A percentile compares a stretch with the other conserved stretches of the same genome.
phyloP scores from a whole-genome alignment of 2,113 vertebrate species.

The Montifringilla adamsi region DNA sequence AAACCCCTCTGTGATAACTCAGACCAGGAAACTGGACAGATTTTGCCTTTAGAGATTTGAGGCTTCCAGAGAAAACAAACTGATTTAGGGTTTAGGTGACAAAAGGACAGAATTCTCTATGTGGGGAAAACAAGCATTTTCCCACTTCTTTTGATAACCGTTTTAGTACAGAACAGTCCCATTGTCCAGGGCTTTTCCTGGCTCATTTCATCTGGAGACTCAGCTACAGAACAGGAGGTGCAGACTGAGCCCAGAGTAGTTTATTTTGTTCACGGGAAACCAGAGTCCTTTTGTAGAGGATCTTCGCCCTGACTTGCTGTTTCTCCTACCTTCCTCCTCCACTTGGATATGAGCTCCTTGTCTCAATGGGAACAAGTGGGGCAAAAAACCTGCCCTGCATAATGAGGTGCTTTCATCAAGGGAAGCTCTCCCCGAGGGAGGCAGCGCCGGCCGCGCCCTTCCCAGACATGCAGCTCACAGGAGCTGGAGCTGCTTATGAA shows the following conservation, averaged over 20 bases:
- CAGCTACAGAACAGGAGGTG: not conserved
- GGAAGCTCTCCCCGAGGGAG: constrained; percentile 20
- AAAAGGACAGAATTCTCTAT: not conserved
- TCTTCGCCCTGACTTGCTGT: constrained; percentile 42
- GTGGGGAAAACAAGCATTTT: not conserved
- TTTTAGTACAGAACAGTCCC: not conserved
- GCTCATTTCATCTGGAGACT: not conserved
- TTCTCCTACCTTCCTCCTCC: constrained; percentile 39
- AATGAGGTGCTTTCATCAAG: constrained; percentile 58
- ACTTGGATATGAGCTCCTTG: not conserved
- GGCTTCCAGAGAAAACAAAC: not conserved
- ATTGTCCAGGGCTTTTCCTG: not conserved
- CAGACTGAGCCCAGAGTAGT: not conserved
- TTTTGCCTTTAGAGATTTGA: not conserved
- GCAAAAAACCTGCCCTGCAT: not conserved
- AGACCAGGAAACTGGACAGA: not conserved
- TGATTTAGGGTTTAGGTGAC: not conserved
- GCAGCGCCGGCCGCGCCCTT: not conserved
- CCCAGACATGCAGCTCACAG: constrained; percentile 18
- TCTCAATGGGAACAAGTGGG: constrained; percentile 17
- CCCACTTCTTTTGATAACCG: not conserved
- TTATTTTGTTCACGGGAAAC: not conserved
- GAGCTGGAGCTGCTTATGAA: constrained; percentile 47
- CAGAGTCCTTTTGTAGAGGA: not conserved
- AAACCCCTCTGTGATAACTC: not conserved